These are phyloP conservation scores for Lipotes vexillifer DNA, from an alignment of 2,113 vertebrate species.

Conservation along the genomic window DNA sequence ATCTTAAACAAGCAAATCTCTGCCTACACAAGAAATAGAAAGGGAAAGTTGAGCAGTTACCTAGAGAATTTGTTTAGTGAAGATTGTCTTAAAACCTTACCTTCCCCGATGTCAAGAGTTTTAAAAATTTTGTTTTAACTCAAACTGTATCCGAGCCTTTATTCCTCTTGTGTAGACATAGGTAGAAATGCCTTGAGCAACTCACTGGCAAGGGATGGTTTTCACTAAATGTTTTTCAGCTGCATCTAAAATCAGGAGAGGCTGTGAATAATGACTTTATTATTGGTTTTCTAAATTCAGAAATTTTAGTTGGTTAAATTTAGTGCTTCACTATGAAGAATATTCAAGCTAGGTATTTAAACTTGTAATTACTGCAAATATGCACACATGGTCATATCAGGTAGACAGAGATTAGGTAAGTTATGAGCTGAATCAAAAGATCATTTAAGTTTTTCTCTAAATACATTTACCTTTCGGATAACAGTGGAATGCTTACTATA, in stretches of 20 bases:
- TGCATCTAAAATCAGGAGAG: slow-evolving; percentile 10
- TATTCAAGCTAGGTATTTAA: not conserved
- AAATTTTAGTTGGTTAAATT: slow-evolving; percentile 17
- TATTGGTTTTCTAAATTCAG: slow-evolving; percentile 18
- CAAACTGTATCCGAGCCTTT: not conserved
- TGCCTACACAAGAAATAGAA: not conserved
- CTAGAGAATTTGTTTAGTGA: not conserved
- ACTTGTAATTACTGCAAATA: not conserved
- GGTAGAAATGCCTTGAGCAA: slow-evolving; percentile 49
- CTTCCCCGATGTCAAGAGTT: not conserved
- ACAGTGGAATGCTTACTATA: not conserved
- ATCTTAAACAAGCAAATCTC: not conserved
- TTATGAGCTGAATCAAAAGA: not conserved
- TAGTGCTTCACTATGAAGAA: not conserved
- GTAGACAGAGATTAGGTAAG: not conserved
- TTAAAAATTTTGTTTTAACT: not conserved
- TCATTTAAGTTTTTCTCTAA: not conserved
- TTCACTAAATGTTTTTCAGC: not conserved
- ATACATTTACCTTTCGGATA: not conserved
- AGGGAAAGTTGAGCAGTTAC: not conserved
- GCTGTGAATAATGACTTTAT: not conserved
- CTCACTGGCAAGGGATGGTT: not conserved
- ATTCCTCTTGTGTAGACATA: not conserved
- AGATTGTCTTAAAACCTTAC: not conserved
- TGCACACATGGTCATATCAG: not conserved